Evolutionary conservation across 1,140 invertebrate genomes (phyloP), one percentile per base, ranked within the genome.

Genomic region (Eupeodes corollae): DNA sequence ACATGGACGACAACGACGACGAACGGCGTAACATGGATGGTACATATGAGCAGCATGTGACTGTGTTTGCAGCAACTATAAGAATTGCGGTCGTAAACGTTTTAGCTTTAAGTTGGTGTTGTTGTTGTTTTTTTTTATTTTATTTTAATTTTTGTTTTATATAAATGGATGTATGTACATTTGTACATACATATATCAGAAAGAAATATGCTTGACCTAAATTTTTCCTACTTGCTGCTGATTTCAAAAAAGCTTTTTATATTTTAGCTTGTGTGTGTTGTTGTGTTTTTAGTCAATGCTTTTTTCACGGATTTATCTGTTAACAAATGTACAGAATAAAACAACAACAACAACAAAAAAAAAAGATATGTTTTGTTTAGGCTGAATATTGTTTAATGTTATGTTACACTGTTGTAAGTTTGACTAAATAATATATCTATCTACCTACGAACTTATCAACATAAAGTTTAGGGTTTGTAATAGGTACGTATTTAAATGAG

Each of bases 41-140:
- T 40, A 41, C 31, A 47, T 39, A 38, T 30, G 32, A 38, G 38
- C 46, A 39, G 33, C 46, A 47, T 47, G 46, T 41, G 21, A 26
- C 8, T 26, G 21, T 26, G 8, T 26, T 26, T 26, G 21, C 21
- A 26, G 8, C 21, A n/a, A n/a, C n/a, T n/a, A n/a, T 26, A 26
- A 26, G 21, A 26, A 26, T 26, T 26, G 21, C 21, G 21, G 21
- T 26, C 21, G 21, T 26, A 26, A 26, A 26, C 21, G 21, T 26
- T 26, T 26, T 37, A n/a, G 13, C 15, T 37, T 37, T 37, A n/a
- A n/a, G n/a, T n/a, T n/a, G n/a, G n/a, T 44, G 19, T 42, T 50
- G 30, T 50, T 19, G 40, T 26, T 51, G 21, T 43, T 21, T 19
- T n/a, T 35, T 19, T 16, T 48, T 6, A 21, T 37, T 43, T 44